Conservation (phyloP, 2,113 vertebrate species). For the Rhinoderma darwinii region DNA sequence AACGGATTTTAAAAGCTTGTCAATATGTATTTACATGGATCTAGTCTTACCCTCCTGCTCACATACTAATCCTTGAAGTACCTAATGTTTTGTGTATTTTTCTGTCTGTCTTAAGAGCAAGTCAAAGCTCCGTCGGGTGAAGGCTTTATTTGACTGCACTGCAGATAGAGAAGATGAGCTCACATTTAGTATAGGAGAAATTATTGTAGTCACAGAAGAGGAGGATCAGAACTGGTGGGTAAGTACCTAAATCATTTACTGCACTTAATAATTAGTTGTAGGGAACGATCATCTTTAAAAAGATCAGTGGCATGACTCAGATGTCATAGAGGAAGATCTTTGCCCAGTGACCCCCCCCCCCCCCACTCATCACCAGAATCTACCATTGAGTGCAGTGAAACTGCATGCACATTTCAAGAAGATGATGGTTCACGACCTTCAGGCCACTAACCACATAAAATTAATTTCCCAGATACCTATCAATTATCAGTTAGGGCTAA, state of each 20-base stretch:
- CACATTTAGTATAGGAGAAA: constrained; percentile 71
- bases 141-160: constrained; percentile 70
- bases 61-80: neutral
- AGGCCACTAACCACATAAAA: no score
- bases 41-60: neutral
- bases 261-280: no score
- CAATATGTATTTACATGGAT: neutral
- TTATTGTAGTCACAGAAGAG: constrained; percentile 70
- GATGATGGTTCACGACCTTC: no score
- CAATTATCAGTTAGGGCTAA: no score
- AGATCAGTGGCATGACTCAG: no score
- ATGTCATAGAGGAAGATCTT: no score
- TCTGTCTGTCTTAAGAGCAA: constrained; percentile 61
- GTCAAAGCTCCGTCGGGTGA: constrained; percentile 64
- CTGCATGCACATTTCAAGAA: no score
- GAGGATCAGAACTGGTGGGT: constrained; percentile 78
- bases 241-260: constrained; percentile 56
- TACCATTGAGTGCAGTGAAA: no score
- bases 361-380: no score
- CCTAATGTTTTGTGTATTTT: constrained; percentile 4
- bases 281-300: no score
- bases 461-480: no score
- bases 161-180: constrained; percentile 76
- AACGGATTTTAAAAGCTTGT: neutral
- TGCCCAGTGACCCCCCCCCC: no score